A percentile compares a stretch with the other conserved stretches of the same genome.
phyloP scores from a whole-genome alignment of 92 coral and sea anemone species.

The Micromussa lordhowensis region DNA sequence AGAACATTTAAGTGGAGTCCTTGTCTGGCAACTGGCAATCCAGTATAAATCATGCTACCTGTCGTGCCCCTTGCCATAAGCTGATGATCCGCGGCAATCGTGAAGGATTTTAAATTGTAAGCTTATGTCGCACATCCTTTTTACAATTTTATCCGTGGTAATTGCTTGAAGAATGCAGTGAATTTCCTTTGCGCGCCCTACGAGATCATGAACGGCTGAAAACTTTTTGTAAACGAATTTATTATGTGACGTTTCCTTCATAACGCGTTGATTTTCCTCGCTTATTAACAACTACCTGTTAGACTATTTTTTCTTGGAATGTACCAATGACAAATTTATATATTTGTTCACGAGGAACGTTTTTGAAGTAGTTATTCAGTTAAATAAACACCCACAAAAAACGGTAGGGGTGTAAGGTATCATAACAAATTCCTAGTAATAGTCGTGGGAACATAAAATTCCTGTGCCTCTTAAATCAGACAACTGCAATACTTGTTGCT shows the following conservation, averaged over 20 bases:
- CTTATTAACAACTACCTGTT: neutral
- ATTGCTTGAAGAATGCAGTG: constrained; percentile 20
- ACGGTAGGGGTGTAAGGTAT: neutral
- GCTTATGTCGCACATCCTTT: constrained; percentile 11
- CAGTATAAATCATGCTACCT: neutral
- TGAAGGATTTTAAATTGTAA: constrained; percentile 16
- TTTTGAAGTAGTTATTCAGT: neutral
- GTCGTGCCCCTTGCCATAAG: neutral
- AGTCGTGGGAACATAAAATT: constrained; percentile 2
- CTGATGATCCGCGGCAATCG: neutral
- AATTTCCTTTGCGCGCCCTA: constrained; percentile 22
- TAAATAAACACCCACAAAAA: neutral
- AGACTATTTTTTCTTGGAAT: neutral
- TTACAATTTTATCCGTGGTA: neutral
- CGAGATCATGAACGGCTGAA: neutral
- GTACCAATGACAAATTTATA: neutral
- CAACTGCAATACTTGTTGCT: neutral
- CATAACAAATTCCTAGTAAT: neutral
- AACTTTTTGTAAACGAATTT: neutral
- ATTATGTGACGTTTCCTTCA: neutral
- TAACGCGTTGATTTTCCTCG: neutral
- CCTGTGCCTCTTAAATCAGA: neutral
- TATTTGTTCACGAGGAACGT: neutral
- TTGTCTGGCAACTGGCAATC: neutral
- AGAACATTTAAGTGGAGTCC: neutral